phyloP scores from a whole-genome alignment of 2,113 vertebrate genomes.

The Mionectes macconnelli region DNA sequence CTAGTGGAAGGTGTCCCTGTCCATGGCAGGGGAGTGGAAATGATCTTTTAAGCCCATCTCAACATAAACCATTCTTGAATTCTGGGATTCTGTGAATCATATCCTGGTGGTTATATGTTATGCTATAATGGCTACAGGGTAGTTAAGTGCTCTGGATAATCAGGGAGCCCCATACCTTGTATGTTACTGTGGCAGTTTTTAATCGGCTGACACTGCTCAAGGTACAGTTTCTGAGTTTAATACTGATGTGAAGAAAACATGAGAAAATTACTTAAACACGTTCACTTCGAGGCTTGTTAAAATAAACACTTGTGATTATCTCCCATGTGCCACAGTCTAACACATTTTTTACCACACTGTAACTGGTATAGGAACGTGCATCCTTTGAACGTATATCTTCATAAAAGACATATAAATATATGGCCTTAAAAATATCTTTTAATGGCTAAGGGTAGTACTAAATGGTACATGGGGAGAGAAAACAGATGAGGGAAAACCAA shows the following conservation, averaged over 20 bases:
- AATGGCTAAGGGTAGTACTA: background rate
- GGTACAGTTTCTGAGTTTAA: background rate
- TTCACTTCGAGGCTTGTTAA: background rate
- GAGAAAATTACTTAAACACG: background rate
- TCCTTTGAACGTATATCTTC: background rate
- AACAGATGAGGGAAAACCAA: background rate
- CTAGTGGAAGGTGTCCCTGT: accelerated
- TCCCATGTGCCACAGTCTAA: background rate
- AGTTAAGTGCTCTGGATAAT: background rate
- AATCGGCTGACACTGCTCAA: background rate
- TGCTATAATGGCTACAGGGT: accelerated
- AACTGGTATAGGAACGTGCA: background rate
- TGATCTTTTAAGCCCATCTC: background rate
- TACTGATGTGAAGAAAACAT: background rate
- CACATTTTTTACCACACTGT: background rate
- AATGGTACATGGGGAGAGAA: background rate
- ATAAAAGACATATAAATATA: background rate
- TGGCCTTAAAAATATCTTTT: background rate
- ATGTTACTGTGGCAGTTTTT: background rate
- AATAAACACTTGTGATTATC: background rate
- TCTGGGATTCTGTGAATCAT: background rate
- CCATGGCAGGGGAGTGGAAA: accelerated
- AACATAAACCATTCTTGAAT: background rate
- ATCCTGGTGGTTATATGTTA: background rate
- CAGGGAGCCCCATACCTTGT: background rate